A percentile compares a stretch with the other conserved stretches of the same genome.
phyloP scores from a whole-genome alignment of 2,113 vertebrate genomes.

The Myotis davidii region DNA sequence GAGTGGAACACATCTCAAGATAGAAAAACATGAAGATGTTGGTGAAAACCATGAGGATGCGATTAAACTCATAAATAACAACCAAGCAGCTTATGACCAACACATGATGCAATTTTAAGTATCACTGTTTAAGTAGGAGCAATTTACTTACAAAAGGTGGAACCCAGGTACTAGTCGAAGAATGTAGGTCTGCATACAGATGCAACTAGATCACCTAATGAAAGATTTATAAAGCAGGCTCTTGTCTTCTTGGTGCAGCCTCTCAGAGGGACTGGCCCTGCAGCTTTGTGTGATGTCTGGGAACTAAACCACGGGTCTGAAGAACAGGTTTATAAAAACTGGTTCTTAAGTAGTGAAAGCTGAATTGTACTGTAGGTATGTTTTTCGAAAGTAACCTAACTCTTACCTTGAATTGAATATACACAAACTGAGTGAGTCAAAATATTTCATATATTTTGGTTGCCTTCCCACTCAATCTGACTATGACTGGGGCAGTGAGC shows the following conservation, averaged over 20 bases:
- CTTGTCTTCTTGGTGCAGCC: conserved; percentile 42
- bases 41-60: background rate
- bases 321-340: conserved; percentile 50
- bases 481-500: background rate
- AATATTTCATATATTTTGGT: background rate
- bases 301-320: conserved; percentile 42
- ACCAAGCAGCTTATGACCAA: background rate
- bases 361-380: background rate
- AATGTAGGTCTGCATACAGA: background rate
- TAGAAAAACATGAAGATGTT: background rate
- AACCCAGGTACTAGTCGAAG: background rate
- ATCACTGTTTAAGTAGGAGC: background rate
- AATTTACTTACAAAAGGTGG: background rate
- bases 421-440: background rate
- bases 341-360: conserved; percentile 51
- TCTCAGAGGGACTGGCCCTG: conserved; percentile 71
- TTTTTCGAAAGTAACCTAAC: background rate
- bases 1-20: background rate
- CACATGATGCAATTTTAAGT: background rate
- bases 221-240: conserved; percentile 18
- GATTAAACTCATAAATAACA: background rate
- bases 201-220: conserved; percentile 28
- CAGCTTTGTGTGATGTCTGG: conserved; percentile 63
- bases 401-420: background rate
- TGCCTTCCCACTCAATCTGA: background rate